phyloP scores from a whole-genome alignment of 2,113 vertebrate genomes.

The Zosterops japonicus region DNA sequence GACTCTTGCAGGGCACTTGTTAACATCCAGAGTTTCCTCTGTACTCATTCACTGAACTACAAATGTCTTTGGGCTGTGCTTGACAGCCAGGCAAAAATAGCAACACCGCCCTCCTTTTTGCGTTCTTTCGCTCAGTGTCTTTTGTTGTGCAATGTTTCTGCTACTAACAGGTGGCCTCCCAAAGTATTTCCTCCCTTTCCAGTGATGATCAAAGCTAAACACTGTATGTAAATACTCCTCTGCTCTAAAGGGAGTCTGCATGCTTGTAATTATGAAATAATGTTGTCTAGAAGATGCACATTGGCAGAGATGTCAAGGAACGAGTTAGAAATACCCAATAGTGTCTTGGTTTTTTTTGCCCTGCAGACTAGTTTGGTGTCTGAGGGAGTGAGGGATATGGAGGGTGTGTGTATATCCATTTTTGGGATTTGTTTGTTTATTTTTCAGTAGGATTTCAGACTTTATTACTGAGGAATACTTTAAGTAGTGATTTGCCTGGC shows the following conservation, averaged over 20 bases:
- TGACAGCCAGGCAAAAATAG: neutral
- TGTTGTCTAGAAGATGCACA: neutral
- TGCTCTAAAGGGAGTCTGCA: neutral
- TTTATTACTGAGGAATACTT: neutral
- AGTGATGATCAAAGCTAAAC: neutral
- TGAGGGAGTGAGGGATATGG: neutral
- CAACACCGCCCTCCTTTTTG: neutral
- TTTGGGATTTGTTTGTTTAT: neutral
- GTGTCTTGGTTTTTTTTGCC: neutral
- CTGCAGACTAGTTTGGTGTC: neutral
- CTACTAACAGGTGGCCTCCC: neutral
- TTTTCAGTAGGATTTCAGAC: neutral
- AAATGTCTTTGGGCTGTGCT: neutral
- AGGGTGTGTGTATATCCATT: rapidly evolving
- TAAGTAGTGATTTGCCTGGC: neutral
- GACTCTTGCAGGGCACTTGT: neutral
- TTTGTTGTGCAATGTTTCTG: neutral
- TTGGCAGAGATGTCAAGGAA: neutral
- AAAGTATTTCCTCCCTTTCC: neutral
- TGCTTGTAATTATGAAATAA: neutral
- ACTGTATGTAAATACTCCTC: neutral
- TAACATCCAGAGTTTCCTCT: conserved; percentile 8
- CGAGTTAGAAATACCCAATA: neutral
- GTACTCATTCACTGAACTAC: neutral
- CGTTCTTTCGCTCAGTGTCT: rapidly evolving